Conservation (phyloP, 1,140 invertebrate species). For the Pollicipes pollicipes region DNA sequence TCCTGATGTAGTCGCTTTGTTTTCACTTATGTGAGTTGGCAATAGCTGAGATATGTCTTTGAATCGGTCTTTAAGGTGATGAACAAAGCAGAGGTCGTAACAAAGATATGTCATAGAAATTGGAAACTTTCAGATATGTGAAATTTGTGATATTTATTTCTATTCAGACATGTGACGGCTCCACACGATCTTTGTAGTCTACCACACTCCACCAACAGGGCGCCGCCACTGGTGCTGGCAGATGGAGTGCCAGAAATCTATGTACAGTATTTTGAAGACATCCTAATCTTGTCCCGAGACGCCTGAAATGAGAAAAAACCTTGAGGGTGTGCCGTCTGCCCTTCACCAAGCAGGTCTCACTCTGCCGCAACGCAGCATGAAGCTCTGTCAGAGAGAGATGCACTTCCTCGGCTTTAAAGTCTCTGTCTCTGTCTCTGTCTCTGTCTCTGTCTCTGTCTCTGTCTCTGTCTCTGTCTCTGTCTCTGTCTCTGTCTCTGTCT, state of each 20-base stretch:
- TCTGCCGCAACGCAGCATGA: neutral
- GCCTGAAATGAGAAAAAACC: neutral
- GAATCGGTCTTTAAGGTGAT: no score
- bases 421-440: no score
- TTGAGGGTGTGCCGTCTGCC: neutral
- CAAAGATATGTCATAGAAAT: no score
- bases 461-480: no score
- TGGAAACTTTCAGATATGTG: no score
- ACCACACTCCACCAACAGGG: neutral
- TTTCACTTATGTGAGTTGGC: no score
- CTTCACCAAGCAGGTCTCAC: neutral
- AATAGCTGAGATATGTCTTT: no score
- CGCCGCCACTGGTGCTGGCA: neutral
- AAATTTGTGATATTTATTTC: no score
- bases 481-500: no score
- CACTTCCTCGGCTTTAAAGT: neutral
- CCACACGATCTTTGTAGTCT: neutral
- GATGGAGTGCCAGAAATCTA: neutral
- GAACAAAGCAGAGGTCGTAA: no score
- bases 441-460: no score
- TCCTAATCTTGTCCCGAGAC: neutral
- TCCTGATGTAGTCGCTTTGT: no score
- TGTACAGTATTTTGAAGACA: neutral
- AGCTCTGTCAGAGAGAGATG: neutral
- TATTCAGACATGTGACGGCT: neutral